Base-by-base conservation (phyloP, 2,113 vertebrate species). In the Lamprologus ornatipinnis region DNA sequence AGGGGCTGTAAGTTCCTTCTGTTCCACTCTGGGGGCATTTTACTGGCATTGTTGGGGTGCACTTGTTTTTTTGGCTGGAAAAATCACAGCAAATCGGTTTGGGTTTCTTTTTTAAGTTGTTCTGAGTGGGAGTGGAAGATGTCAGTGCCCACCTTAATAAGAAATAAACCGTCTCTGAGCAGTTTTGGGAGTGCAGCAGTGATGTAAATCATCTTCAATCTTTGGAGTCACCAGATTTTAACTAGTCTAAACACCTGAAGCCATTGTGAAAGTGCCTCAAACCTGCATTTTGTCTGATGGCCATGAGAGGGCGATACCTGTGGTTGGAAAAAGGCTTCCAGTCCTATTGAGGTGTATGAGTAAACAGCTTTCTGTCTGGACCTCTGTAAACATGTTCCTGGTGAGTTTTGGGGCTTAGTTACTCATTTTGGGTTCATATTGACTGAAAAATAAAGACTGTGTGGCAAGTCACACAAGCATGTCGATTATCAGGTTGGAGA, bases 41-140 rank as follows among this genome's bases (percentile, higher is more conserved):
- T 75, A 45, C 68, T 47, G 40, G 21, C 70, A 47, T 28, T 75
- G 68, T 47, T 45, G 6, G 68, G 40, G 13, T 7, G 4, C 14
- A 17, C 40, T 75, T 75, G 40, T 3, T 47, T 17, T 75, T 5
- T 47, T 45, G 40, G 40, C 40, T 0, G 0, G n/a, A 14, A 68
- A 40, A 40, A 45, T 73, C 37, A 10, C 65, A 70, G n/a, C n/a
- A 42, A 23, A 70, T 68, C 19, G 0, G 33, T 65, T 65, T 65
- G 10, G 31, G 19, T 37, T 37, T 37, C 33, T 37, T 65, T 65
- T 65, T 21, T 21, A 37, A 68, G 60, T 3, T 65, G 33, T 65
- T 68, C 63, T 73, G 65, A 73, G 60, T 73, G 65, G 42, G 70
- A 47, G 42, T 31, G 13, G 21, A 49, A 49, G 14, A 49, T 75